These are phyloP conservation scores for Campoletis raptor DNA, from an alignment of 2,888 invertebrate species.

Conservation along the genomic window DNA sequence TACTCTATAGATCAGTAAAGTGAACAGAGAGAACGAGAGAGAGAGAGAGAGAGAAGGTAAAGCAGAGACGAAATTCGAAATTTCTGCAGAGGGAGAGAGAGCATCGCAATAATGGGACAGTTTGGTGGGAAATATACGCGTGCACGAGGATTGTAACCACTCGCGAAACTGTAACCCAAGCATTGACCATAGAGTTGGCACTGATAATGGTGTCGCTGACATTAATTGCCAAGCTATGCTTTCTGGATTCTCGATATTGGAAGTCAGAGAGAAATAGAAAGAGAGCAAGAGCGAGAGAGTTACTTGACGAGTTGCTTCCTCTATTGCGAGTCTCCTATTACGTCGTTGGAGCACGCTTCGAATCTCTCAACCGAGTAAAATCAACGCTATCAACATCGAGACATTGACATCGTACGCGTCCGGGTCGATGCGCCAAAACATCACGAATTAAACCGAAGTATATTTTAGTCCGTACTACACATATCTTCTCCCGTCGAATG, in stretches of 20 bases:
- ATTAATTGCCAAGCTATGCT: conserved; percentile 80
- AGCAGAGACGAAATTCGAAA: conserved; percentile 9
- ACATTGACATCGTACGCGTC: conserved; percentile 24
- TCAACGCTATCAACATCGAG: conserved; percentile 36
- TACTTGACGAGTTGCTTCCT: conserved; percentile 59
- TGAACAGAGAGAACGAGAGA: conserved; percentile 1
- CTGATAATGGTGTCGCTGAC: conserved; percentile 80
- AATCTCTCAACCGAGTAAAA: conserved; percentile 42
- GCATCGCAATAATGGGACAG: conserved; percentile 62
- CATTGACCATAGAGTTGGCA: conserved; percentile 61
- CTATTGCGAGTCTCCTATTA: conserved; percentile 52
- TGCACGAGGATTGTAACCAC: conserved; percentile 33
- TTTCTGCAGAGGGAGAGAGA: conserved; percentile 6
- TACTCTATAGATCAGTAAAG: conserved; percentile 31
- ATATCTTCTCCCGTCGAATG: neutral
- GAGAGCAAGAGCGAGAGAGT: conserved; percentile 32
- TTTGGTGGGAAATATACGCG: conserved; percentile 70
- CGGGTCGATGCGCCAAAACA: conserved; percentile 25
- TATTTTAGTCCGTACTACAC: conserved; percentile 27
- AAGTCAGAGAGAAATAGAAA: conserved; percentile 31
- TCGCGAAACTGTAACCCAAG: conserved; percentile 72
- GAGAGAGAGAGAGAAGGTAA: conserved; percentile 23
- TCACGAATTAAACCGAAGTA: neutral
- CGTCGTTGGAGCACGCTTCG: conserved; percentile 37
- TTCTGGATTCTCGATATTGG: conserved; percentile 71